phyloP scores from a whole-genome alignment of 2,888 invertebrate genomes.

The Sabellastarte sp. region DNA sequence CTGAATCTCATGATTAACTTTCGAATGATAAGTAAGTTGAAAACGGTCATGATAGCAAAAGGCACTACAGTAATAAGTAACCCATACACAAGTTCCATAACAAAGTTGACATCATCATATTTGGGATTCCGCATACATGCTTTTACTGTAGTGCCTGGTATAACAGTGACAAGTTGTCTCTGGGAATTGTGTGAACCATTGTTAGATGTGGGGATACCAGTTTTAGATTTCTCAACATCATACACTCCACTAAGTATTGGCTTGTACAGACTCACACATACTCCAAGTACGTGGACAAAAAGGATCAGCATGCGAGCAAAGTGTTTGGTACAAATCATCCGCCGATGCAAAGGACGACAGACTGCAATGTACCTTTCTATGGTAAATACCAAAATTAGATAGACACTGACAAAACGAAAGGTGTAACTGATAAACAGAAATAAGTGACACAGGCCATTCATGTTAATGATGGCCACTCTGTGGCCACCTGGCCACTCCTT shows the following conservation, averaged over 20 bases:
- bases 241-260: conserved; percentile 38
- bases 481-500: conserved; percentile 28
- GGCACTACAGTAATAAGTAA: conserved; percentile 27
- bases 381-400: conserved; percentile 51
- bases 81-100: conserved; percentile 48
- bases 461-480: conserved; percentile 39
- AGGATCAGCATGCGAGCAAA: conserved; percentile 40
- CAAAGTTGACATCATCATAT: conserved; percentile 36
- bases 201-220: conserved; percentile 1
- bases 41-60: conserved; percentile 22
- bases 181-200: not conserved
- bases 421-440: conserved; percentile 69
- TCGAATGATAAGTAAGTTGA: conserved; percentile 47
- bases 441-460: conserved; percentile 69
- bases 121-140: conserved; percentile 34
- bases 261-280: conserved; percentile 39
- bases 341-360: conserved; percentile 46
- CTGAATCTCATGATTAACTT: conserved; percentile 37
- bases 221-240: not conserved
- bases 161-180: not conserved
- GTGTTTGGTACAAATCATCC: conserved; percentile 40
- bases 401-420: conserved; percentile 50
- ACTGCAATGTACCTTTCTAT: conserved; percentile 52
- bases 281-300: conserved; percentile 32
- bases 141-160: conserved; percentile 2